Percentiles rank a stretch among this genome's conserved stretches.
phyloP scores from a whole-genome alignment of 2,797 vertebrate species.

The Lateolabrax maculatus region DNA sequence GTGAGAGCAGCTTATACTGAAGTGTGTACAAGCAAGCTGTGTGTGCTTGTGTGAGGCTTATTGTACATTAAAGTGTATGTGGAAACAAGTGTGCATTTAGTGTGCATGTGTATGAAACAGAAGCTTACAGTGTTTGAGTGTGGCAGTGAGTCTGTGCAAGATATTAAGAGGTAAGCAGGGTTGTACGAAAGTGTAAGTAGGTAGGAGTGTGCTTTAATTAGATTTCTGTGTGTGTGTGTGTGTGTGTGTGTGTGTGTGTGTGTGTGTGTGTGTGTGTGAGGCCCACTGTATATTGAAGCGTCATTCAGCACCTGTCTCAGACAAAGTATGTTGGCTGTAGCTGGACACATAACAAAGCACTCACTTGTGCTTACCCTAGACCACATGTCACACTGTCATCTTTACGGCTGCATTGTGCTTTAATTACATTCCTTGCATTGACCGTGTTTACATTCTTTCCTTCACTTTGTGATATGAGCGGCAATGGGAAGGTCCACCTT shows the following conservation, averaged over 20 bases:
- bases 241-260: background rate
- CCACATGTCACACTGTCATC: background rate
- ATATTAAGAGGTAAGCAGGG: conserved; percentile 11
- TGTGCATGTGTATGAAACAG: conserved; percentile 5
- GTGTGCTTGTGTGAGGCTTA: background rate
- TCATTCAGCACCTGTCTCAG: conserved; percentile 58
- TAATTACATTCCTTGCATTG: background rate
- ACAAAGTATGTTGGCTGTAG: conserved; percentile 33
- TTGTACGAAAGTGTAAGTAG: background rate
- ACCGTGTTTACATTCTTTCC: background rate
- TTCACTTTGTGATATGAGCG: background rate
- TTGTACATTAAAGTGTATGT: background rate
- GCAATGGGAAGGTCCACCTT: background rate
- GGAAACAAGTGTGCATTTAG: background rate
- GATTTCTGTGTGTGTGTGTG: conserved; percentile 24
- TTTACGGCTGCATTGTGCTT: background rate
- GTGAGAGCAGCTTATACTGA: conserved; percentile 9
- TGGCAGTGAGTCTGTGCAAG: background rate
- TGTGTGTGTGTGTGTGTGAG: background rate
- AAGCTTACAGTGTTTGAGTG: background rate
- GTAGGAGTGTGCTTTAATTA: conserved; percentile 29
- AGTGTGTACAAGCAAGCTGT: background rate
- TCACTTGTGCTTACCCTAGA: conserved; percentile 45
- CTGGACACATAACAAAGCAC: conserved; percentile 50
- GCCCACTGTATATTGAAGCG: conserved; percentile 44